These are phyloP conservation scores for Heliconius melpomene DNA, from an alignment of 1,140 invertebrate genomes.

Conservation along the genomic window DNA sequence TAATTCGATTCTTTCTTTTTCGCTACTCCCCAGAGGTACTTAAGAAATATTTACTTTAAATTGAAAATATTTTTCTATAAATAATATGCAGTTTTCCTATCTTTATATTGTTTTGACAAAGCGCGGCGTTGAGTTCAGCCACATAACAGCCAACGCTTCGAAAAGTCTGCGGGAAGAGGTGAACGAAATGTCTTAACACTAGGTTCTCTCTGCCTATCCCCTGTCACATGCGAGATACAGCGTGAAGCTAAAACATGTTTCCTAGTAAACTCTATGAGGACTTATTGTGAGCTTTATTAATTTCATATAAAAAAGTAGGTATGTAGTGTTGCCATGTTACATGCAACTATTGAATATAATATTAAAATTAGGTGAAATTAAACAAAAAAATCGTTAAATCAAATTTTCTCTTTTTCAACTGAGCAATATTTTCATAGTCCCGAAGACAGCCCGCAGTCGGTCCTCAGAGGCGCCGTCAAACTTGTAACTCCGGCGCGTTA, in stretches of 20 bases:
- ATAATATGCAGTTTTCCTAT: neutral
- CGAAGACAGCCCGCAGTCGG: neutral
- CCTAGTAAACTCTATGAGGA: too few species aligned
- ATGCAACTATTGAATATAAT: neutral
- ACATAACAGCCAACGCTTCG: too few species aligned
- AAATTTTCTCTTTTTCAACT: neutral
- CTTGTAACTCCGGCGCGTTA: neutral
- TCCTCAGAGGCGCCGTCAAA: conserved; percentile 2
- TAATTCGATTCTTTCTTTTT: neutral
- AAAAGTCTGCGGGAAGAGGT: too few species aligned
- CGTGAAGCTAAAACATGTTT: too few species aligned
- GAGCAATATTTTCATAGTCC: neutral
- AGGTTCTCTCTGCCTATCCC: too few species aligned
- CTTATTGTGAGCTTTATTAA: neutral
- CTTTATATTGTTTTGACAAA: neutral
- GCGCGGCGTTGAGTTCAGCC: too few species aligned
- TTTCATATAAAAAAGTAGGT: neutral
- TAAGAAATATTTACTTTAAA: neutral
- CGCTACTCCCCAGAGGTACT: neutral
- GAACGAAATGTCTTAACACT: too few species aligned
- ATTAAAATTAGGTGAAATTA: neutral
- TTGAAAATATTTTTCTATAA: neutral
- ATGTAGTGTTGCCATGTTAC: too few species aligned
- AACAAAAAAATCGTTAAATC: neutral
- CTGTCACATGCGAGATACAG: too few species aligned